These are phyloP conservation scores for Drosophila rufa DNA, from an alignment of 1,140 invertebrate genomes.

Conservation along the genomic window DNA sequence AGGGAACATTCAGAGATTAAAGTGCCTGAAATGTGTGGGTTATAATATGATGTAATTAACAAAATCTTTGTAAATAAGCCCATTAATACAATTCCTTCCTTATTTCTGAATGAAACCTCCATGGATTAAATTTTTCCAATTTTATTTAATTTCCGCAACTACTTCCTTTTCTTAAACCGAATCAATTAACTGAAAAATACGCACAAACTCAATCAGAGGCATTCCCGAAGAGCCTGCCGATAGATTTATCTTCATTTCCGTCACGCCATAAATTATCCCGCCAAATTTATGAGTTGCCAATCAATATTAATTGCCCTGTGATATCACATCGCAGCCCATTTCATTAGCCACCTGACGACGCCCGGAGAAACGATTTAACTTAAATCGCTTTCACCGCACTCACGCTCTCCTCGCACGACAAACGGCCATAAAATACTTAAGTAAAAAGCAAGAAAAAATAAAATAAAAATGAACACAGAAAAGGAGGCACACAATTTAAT, in stretches of 20 bases:
- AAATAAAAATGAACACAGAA: conserved; percentile 4
- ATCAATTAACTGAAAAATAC: conserved; percentile 2
- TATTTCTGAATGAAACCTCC: neutral
- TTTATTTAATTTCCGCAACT: neutral
- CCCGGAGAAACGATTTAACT: conserved; percentile 39
- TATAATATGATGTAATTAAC: too few relatives aligned
- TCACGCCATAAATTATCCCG: conserved; percentile 30
- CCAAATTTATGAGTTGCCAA: conserved; percentile 51
- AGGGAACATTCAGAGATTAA: too few relatives aligned
- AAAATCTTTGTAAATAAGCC: too few relatives aligned
- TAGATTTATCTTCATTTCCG: conserved; percentile 36
- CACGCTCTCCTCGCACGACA: conserved; percentile 42
- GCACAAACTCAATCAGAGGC: conserved; percentile 1
- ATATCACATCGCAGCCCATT: conserved; percentile 27
- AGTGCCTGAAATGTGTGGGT: neutral
- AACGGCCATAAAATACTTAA: conserved; percentile 33
- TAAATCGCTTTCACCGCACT: conserved; percentile 44
- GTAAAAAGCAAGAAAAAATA: neutral
- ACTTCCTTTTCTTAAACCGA: neutral
- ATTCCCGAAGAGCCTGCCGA: neutral
- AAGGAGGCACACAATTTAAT: conserved; percentile 47
- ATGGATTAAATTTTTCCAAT: neutral
- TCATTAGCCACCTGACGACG: conserved; percentile 46
- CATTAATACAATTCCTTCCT: too few relatives aligned
- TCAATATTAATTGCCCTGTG: conserved; percentile 49